Conservation (phyloP, 2,888 invertebrate species). For the Stenodema calcarata region DNA sequence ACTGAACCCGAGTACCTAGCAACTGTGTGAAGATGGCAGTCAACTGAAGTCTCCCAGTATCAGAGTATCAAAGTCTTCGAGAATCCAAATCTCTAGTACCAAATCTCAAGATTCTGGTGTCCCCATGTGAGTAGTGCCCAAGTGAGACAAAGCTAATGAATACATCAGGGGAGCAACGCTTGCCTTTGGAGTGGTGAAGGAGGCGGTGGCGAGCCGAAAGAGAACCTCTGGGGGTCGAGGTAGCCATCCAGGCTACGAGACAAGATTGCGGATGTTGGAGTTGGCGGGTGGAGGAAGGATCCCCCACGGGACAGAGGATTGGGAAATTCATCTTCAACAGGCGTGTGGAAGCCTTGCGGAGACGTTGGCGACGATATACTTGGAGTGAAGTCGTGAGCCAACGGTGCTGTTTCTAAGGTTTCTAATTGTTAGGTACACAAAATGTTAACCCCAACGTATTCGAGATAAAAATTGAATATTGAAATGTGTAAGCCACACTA, state of each 20-base stretch:
- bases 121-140: too few relatives aligned
- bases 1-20: too few relatives aligned
- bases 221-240: conserved; percentile 82
- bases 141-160: neutral
- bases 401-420: conserved; percentile 52
- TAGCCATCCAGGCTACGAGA: conserved; percentile 86
- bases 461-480: too few relatives aligned
- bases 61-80: too few relatives aligned
- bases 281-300: conserved; percentile 70
- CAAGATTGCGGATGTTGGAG: conserved; percentile 84
- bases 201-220: conserved; percentile 78
- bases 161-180: neutral
- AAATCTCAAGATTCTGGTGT: too few relatives aligned
- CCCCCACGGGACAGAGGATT: conserved; percentile 62
- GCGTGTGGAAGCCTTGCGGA: conserved; percentile 80
- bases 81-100: too few relatives aligned
- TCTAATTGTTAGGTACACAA: conserved; percentile 33
- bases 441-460: neutral
- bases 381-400: conserved; percentile 61
- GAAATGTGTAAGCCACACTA: too few relatives aligned
- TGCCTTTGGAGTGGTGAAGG: conserved; percentile 67
- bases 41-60: too few relatives aligned
- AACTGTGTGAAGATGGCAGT: too few relatives aligned
- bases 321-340: conserved; percentile 69
- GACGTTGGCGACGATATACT: conserved; percentile 67